Percentiles rank a stretch among this genome's conserved stretches.
Evolutionary conservation across 1,140 invertebrate genomes (phyloP).

Genomic region (Brevipalpus yothersi): DNA sequence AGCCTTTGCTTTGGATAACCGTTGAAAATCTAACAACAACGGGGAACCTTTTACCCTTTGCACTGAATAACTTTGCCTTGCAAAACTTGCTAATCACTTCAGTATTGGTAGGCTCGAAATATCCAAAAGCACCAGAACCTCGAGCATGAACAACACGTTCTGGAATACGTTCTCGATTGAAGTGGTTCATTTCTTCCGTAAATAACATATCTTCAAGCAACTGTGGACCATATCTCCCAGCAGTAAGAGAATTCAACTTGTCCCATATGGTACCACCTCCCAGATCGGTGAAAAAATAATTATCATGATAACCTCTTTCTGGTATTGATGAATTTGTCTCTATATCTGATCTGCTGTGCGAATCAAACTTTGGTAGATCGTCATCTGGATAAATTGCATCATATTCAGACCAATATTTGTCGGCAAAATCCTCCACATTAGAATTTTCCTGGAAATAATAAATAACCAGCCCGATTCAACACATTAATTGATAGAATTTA

Average conservation of each 20-base stretch:
- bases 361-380: too few species aligned
- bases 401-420: too few species aligned
- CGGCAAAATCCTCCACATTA: too few species aligned
- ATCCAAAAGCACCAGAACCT: slow-evolving; percentile 84
- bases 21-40: slow-evolving; percentile 58
- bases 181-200: slow-evolving; percentile 68
- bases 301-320: too few species aligned
- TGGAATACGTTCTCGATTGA: slow-evolving; percentile 74
- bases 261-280: slow-evolving; percentile 49
- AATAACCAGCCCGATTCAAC: too few species aligned
- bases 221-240: slow-evolving; percentile 61
- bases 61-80: slow-evolving; percentile 55
- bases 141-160: slow-evolving; percentile 95
- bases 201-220: slow-evolving; percentile 62
- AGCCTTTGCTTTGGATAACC: slow-evolving; percentile 67
- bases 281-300: slow-evolving; percentile 24
- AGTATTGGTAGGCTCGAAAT: slow-evolving; percentile 68
- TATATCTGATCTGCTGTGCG: too few species aligned
- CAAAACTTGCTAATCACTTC: slow-evolving; percentile 58
- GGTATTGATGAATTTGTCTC: too few species aligned
- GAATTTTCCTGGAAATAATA: too few species aligned
- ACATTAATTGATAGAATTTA: too few species aligned
- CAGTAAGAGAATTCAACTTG: slow-evolving; percentile 49
- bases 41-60: slow-evolving; percentile 56
- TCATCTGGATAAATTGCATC: too few species aligned